Conservation (phyloP, 2,797 vertebrate genomes). For the Melanotaenia trifasciata region DNA sequence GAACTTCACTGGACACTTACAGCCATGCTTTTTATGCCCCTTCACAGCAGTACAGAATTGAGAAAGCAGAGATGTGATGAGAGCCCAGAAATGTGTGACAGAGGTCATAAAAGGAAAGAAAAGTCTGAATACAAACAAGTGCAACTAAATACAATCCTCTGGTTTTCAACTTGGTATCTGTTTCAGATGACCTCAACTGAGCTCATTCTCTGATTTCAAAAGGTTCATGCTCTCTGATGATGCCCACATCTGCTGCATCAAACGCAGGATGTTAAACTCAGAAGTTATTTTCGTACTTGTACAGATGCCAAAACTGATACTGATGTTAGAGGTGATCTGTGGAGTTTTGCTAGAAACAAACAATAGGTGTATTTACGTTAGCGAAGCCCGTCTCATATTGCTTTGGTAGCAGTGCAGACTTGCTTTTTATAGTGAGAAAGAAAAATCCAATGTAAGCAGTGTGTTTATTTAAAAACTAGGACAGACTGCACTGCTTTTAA, state of each 20-base stretch:
- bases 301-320: background rate
- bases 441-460: background rate
- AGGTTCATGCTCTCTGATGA: conserved; percentile 12
- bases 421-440: background rate
- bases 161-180: conserved; percentile 2
- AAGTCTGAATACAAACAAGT: conserved; percentile 8
- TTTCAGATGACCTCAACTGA: conserved; percentile 49
- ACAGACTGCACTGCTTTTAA: background rate
- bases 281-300: background rate
- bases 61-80: background rate
- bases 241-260: conserved; percentile 35
- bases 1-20: background rate
- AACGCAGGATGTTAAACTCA: conserved; percentile 19
- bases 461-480: background rate
- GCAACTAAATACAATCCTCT: background rate
- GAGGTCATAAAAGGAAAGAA: background rate
- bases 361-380: background rate
- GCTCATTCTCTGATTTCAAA: conserved; percentile 43
- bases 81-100: conserved; percentile 22
- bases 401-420: background rate
- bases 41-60: background rate
- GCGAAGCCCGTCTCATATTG: background rate
- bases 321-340: background rate
- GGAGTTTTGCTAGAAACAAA: background rate
- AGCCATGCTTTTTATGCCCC: conserved; percentile 7